Conservation (phyloP, 2,888 invertebrate genomes). For the Mythimna lalbum region DNA sequence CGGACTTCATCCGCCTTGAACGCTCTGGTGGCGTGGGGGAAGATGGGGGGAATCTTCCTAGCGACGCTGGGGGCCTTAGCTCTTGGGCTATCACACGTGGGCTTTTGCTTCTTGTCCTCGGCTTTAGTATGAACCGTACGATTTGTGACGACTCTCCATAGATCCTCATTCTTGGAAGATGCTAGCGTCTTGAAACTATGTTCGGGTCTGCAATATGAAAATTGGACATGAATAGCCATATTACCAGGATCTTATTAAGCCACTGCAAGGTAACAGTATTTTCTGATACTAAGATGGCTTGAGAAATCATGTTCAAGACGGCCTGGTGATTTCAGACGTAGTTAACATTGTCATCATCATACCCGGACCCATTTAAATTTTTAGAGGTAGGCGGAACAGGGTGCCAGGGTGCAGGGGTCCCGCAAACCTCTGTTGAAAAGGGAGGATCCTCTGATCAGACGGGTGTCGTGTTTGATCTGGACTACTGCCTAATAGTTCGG, state of each 20-base stretch:
- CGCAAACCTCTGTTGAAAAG: too few relatives aligned
- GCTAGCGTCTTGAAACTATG: slow-evolving; percentile 58
- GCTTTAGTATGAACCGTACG: slow-evolving; percentile 31
- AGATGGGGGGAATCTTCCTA: slow-evolving; percentile 68
- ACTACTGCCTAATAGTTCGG: too few relatives aligned
- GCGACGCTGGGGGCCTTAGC: slow-evolving; percentile 57
- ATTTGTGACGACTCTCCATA: slow-evolving; percentile 46
- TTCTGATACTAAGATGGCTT: background rate
- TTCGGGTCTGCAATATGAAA: slow-evolving; percentile 60
- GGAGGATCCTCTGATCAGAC: too few relatives aligned
- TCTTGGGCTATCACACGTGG: slow-evolving; percentile 4
- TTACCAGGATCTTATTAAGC: background rate
- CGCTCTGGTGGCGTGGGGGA: slow-evolving; percentile 69
- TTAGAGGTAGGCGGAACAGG: too few relatives aligned
- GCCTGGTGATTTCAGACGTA: background rate
- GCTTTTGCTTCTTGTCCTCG: slow-evolving; percentile 19
- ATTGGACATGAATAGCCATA: background rate
- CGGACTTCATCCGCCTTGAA: slow-evolving; percentile 71
- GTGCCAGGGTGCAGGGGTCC: too few relatives aligned
- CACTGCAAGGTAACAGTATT: background rate
- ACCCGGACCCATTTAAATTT: too few relatives aligned
- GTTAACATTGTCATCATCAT: background rate
- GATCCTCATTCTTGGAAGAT: slow-evolving; percentile 51
- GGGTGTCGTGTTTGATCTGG: too few relatives aligned
- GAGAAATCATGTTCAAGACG: background rate